Evolutionary conservation across 92 coral and sea anemone genomes (phyloP).

Genomic region (Bergia sp.): DNA sequence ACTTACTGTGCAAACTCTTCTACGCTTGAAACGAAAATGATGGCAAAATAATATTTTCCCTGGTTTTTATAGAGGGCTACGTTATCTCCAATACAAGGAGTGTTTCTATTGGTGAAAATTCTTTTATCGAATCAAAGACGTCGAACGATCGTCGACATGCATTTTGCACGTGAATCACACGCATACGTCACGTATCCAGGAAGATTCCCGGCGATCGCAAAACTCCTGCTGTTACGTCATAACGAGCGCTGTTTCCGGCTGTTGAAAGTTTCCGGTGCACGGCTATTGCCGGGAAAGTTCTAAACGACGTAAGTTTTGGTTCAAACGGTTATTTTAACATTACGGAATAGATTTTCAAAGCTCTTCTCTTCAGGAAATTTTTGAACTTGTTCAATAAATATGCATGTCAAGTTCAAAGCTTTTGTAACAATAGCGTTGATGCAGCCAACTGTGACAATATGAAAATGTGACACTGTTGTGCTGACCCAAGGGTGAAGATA

Average conservation of each 20-base stretch:
- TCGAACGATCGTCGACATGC: background rate
- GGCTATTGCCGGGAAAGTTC: background rate
- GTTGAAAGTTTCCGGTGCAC: too few relatives aligned
- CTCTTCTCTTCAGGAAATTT: too few relatives aligned
- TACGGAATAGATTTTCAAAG: too few relatives aligned
- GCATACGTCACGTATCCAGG: conserved; percentile 14
- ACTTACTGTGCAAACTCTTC: background rate
- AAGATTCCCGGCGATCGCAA: background rate
- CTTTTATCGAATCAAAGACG: conserved; percentile 11
- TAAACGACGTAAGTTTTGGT: background rate
- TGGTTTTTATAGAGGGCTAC: background rate
- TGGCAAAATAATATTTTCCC: background rate
- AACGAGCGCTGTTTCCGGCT: conserved; percentile 22
- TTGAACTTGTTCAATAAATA: too few relatives aligned
- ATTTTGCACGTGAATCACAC: conserved; percentile 26
- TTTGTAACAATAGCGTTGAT: too few relatives aligned
- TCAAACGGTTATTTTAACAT: too few relatives aligned
- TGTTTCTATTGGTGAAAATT: conserved; percentile 18
- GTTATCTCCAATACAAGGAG: background rate
- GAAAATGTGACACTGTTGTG: too few relatives aligned
- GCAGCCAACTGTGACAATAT: too few relatives aligned
- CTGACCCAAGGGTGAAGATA: too few relatives aligned
- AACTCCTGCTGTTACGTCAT: conserved; percentile 43
- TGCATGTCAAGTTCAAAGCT: too few relatives aligned
- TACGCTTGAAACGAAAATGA: background rate